These are phyloP conservation scores for Muscicapa comitata DNA, from an alignment of 2,797 vertebrate species.

Conservation along the genomic window DNA sequence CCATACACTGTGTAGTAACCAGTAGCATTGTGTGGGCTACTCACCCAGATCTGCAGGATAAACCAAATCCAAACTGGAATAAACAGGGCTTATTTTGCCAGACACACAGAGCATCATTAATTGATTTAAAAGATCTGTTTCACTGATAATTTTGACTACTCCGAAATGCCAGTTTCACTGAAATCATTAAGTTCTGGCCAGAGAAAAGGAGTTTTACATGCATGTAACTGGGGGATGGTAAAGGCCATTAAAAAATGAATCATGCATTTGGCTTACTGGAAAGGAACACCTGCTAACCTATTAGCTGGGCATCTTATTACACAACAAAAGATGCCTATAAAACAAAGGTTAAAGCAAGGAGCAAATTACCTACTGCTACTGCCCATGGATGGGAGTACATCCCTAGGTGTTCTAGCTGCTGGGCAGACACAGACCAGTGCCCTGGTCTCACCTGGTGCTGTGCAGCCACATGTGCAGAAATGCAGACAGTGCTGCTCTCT, in stretches of 20 bases:
- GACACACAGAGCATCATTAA: not conserved
- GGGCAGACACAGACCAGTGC: not conserved
- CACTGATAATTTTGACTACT: not conserved
- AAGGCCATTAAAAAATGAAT: not conserved
- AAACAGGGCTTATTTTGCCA: not conserved
- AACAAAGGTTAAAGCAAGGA: not conserved
- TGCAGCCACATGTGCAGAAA: not conserved
- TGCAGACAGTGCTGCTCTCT: not conserved
- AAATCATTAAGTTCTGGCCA: not conserved
- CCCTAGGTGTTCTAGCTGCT: not conserved
- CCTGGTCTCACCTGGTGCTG: not conserved
- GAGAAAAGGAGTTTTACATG: not conserved
- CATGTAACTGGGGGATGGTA: not conserved
- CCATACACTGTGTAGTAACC: constrained; percentile 95
- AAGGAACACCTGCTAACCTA: not conserved
- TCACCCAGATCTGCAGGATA: constrained; percentile 88
- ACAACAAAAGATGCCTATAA: not conserved
- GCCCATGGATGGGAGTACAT: not conserved
- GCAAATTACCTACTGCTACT: not conserved
- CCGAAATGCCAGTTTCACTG: not conserved
- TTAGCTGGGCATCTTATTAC: not conserved
- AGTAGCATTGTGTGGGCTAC: constrained; percentile 92
- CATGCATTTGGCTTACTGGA: not conserved
- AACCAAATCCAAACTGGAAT: not conserved
- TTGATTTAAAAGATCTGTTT: not conserved